Percentiles rank a stretch among this genome's conserved stretches.
Conservation (phyloP, 2,113 vertebrate genomes). For the Toxotes jaculatrix region DNA sequence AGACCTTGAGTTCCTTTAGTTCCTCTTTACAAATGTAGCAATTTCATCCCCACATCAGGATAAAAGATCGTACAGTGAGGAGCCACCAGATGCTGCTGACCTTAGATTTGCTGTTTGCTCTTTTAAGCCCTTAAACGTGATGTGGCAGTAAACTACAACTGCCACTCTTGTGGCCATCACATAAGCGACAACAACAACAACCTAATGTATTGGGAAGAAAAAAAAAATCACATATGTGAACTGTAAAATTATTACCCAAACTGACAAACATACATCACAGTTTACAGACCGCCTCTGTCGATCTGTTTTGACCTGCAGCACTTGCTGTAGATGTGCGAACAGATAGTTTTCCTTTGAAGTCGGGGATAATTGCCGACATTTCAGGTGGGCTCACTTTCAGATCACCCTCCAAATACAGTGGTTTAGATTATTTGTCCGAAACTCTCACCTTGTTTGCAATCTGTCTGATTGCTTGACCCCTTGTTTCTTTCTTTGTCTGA, state of each 20-base stretch:
- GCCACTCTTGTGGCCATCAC: neutral
- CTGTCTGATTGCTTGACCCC: neutral
- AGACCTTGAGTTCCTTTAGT: slow-evolving; percentile 3
- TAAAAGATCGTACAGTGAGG: slow-evolving; percentile 10
- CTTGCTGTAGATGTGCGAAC: neutral
- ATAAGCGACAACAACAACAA: neutral
- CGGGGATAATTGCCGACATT: neutral
- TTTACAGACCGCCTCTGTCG: neutral
- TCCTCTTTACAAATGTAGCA: slow-evolving; percentile 18
- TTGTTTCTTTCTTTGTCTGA: neutral
- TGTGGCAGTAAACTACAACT: slow-evolving; percentile 3
- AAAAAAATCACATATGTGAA: no score
- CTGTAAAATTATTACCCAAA: neutral
- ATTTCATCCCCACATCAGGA: slow-evolving; percentile 19
- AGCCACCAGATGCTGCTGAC: slow-evolving; percentile 2
- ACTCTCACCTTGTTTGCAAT: neutral
- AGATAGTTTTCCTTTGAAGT: neutral
- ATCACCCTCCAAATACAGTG: neutral
- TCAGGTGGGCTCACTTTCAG: neutral
- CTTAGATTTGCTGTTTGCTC: neutral
- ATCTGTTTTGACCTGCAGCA: neutral
- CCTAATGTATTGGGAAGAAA: no score
- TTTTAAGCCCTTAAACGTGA: neutral
- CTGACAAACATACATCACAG: neutral
- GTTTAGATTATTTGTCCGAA: neutral